Conservation (phyloP, 2,888 invertebrate genomes). For the Asteroscopus sphinx region DNA sequence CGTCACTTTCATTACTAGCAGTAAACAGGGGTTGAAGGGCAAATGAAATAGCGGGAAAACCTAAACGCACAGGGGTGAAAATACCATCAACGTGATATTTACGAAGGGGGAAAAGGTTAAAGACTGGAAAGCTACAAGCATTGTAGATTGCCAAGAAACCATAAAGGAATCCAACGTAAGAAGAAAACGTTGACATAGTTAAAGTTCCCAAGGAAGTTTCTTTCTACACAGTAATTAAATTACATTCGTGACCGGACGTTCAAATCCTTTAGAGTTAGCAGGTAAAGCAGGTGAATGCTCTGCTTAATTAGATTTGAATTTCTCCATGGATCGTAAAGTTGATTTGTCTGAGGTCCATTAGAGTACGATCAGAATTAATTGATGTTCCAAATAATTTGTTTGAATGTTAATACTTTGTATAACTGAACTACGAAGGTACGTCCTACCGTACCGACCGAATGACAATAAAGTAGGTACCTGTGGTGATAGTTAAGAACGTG, state of each 20-base stretch:
- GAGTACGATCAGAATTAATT: constrained; percentile 42
- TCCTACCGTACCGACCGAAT: constrained; percentile 8
- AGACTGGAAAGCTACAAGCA: constrained; percentile 47
- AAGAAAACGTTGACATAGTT: constrained; percentile 45
- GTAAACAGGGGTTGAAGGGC: constrained; percentile 49
- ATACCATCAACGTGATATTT: constrained; percentile 60
- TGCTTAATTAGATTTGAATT: constrained; percentile 66
- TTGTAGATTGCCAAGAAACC: constrained; percentile 54
- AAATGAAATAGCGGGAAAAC: constrained; percentile 55
- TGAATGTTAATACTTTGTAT: constrained; percentile 24
- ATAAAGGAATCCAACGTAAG: constrained; percentile 52
- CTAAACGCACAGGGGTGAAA: constrained; percentile 57
- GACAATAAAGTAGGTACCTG: constrained; percentile 31
- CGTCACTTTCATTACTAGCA: constrained; percentile 27
- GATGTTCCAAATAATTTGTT: constrained; percentile 33
- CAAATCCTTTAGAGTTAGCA: constrained; percentile 61
- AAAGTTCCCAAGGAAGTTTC: constrained; percentile 60
- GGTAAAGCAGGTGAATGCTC: constrained; percentile 62
- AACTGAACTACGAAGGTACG: constrained; percentile 8
- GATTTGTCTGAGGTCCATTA: constrained; percentile 36
- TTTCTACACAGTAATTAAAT: constrained; percentile 67
- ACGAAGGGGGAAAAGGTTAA: constrained; percentile 61
- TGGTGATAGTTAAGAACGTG: constrained; percentile 40
- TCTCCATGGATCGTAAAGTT: constrained; percentile 52
- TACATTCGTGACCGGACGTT: constrained; percentile 69